Evolutionary conservation across 2,113 vertebrate species (phyloP).

Genomic region (Psammodynastes pulverulentus): DNA sequence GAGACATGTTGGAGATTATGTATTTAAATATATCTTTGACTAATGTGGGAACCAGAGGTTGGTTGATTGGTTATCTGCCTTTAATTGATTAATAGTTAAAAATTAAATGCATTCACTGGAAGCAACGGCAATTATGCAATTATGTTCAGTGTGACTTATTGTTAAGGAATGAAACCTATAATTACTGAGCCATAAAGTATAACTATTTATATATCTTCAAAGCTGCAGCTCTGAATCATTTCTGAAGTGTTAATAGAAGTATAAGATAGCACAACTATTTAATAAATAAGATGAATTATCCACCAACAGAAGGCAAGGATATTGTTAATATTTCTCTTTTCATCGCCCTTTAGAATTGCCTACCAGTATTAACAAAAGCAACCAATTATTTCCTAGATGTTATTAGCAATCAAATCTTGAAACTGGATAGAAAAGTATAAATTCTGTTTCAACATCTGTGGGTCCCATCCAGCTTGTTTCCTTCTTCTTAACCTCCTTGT

Average conservation of each 20-base stretch:
- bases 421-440: background rate
- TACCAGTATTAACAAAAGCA: background rate
- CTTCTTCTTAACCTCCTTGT: background rate
- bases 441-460: background rate
- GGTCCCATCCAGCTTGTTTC: background rate
- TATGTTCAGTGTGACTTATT: background rate
- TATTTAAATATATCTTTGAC: background rate
- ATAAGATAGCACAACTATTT: background rate
- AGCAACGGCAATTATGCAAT: background rate
- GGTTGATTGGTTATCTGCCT: background rate
- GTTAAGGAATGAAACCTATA: background rate
- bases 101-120: background rate
- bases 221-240: background rate
- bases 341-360: background rate
- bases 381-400: background rate
- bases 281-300: background rate
- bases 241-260: background rate
- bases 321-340: background rate
- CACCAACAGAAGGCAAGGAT: background rate
- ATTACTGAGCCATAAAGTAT: background rate
- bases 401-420: background rate
- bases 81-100: background rate
- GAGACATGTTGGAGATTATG: background rate
- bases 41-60: background rate
- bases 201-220: background rate